A percentile compares a stretch with the other conserved stretches of the same genome.
These are phyloP conservation scores for Gasteruption jaculator DNA, from an alignment of 2,888 invertebrate genomes.

Conservation along the genomic window DNA sequence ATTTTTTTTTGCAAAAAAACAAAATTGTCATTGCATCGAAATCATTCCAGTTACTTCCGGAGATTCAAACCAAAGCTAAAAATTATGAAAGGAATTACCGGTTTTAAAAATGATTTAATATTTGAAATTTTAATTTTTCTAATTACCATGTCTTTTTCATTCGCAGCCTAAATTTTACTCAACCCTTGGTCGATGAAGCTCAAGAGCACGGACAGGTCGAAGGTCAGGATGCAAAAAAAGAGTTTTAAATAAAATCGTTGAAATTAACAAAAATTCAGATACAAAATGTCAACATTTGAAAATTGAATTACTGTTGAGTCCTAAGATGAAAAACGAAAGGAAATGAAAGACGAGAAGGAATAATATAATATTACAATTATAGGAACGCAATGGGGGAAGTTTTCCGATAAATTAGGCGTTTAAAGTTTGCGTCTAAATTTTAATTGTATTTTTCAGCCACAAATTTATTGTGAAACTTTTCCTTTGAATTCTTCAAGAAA, in stretches of 20 bases:
- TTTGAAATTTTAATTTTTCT: conserved; percentile 9
- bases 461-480: too few species aligned
- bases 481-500: too few species aligned
- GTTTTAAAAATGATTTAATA: conserved; percentile 6
- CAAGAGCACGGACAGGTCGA: conserved; percentile 11
- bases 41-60: too few species aligned
- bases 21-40: too few species aligned
- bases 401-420: too few species aligned
- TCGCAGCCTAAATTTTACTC: conserved; percentile 50
- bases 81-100: not conserved
- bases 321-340: conserved; percentile 8
- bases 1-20: too few species aligned
- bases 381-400: too few species aligned
- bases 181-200: conserved; percentile 42
- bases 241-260: conserved; percentile 14
- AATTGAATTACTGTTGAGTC: conserved; percentile 18
- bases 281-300: conserved; percentile 21
- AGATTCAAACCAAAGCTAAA: conserved; percentile 1
- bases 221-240: conserved; percentile 19
- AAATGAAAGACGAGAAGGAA: conserved; percentile 19
- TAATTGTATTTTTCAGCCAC: too few species aligned
- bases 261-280: conserved; percentile 15
- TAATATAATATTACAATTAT: conserved; percentile 19
- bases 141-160: too few species aligned
- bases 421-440: too few species aligned